Evolutionary conservation across 1,140 invertebrate genomes (phyloP), one percentile per base, ranked within the genome.

Genomic region (Lucilia sericata): DNA sequence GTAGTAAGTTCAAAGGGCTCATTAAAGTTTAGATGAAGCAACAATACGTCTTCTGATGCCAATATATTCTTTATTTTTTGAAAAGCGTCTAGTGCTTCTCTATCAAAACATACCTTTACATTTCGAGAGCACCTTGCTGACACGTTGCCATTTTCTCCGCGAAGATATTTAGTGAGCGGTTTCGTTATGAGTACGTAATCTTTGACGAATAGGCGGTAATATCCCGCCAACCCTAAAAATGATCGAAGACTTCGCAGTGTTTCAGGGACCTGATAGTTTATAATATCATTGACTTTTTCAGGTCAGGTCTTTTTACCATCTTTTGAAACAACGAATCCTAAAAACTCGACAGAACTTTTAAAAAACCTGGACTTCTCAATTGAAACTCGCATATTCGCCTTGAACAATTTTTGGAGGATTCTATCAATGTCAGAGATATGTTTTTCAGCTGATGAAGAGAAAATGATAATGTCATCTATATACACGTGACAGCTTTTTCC

Each of bases 351-450:
- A 19, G 89, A 85, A 12, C 74, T 84, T 81, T 87, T 84, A 13
- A 87, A 89, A 85, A 93, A 92, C 74, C 90, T 84, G 74, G 87
- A 91, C 86, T 93, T 92, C 80, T 88, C 84, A 3, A 90, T 84
- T 51, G 92, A 92, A 9, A 93, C 86, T 74, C 91, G 92, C 12
- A 93, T 86, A 19, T 89, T 88, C n/a, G 87, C 85, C 36, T 86
- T 74, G 5, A 92, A 84, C 21, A 88, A 86, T n/a, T 88, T 84
- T 21, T 82, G n/a, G n/a, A 86, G 17, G 21, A 86, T 84, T 30
- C 21, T 47, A 21, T 70, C 14, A 30, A 30, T 30, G 25, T 30
- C 25, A 30, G 25, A 30, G 30, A 87, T 70, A 60, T 87, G 70
- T 42, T 85, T 55, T 1, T 82, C 84, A 55, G n/a, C n/a, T n/a